These are phyloP conservation scores for Columba livia DNA, from an alignment of 2,113 vertebrate genomes.

Conservation along the genomic window DNA sequence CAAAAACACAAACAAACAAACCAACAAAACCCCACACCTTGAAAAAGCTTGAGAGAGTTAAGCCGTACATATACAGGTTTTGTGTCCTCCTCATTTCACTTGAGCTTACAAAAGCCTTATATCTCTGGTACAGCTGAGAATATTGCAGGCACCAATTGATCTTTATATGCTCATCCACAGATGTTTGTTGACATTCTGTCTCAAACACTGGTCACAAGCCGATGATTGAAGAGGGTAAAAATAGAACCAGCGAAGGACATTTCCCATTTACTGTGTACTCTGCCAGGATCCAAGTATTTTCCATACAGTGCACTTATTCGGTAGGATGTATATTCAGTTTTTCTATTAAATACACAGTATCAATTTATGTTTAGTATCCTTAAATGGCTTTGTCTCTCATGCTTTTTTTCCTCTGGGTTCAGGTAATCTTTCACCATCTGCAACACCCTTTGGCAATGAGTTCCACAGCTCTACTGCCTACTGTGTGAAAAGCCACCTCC, in stretches of 20 bases:
- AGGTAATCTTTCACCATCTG: background rate
- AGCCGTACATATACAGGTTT: background rate
- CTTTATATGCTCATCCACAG: background rate
- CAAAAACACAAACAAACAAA: too few relatives aligned
- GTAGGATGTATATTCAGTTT: background rate
- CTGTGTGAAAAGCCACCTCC: too few relatives aligned
- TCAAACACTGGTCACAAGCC: background rate
- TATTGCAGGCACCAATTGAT: background rate
- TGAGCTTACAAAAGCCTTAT: background rate
- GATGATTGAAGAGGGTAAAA: background rate
- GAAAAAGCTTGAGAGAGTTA: background rate
- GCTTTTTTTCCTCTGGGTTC: background rate
- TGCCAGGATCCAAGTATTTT: background rate
- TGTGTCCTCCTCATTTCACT: background rate
- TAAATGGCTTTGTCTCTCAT: background rate
- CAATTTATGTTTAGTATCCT: background rate
- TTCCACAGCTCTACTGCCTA: background rate
- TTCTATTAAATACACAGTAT: background rate
- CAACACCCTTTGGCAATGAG: background rate
- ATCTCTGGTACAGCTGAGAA: background rate
- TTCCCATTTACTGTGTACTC: background rate
- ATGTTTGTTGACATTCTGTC: background rate
- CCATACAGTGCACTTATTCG: accelerated
- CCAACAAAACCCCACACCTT: background rate
- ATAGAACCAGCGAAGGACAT: background rate